A percentile compares a stretch with the other conserved stretches of the same genome.
Conservation (phyloP, 2,888 invertebrate species). For the Hyalella azteca region DNA sequence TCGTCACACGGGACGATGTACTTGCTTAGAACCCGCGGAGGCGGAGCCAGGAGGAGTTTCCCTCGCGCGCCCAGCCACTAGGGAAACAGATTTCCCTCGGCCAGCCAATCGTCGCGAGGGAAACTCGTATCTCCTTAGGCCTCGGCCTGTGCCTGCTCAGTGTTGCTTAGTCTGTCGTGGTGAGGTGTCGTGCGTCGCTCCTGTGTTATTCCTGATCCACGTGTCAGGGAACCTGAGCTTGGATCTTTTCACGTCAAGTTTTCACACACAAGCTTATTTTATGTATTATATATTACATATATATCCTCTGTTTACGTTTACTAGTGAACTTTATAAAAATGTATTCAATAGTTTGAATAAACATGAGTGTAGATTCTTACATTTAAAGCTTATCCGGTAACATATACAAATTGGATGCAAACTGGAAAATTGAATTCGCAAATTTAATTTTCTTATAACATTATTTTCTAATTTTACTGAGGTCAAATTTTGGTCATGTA, state of each 20-base stretch:
- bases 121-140: not conserved
- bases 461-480: no score
- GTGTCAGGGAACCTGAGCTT: slow-evolving; percentile 32
- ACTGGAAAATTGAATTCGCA: no score
- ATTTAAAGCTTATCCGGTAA: no score
- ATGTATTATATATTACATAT: no score
- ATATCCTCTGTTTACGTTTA: no score
- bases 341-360: no score
- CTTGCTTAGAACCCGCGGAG: not conserved
- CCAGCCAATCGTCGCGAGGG: not conserved
- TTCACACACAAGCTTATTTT: no score
- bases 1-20: slow-evolving; percentile 2
- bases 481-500: no score
- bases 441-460: no score
- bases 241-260: not conserved
- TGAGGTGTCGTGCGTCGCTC: not conserved
- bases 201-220: not conserved
- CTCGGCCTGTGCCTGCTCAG: not conserved
- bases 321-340: no score
- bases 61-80: not conserved
- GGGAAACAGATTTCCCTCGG: not conserved
- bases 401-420: no score
- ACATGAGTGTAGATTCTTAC: no score
- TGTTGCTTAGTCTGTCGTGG: not conserved
- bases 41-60: slow-evolving; percentile 2